Conservation (phyloP, 2,113 vertebrate genomes). For the Limanda limanda region DNA sequence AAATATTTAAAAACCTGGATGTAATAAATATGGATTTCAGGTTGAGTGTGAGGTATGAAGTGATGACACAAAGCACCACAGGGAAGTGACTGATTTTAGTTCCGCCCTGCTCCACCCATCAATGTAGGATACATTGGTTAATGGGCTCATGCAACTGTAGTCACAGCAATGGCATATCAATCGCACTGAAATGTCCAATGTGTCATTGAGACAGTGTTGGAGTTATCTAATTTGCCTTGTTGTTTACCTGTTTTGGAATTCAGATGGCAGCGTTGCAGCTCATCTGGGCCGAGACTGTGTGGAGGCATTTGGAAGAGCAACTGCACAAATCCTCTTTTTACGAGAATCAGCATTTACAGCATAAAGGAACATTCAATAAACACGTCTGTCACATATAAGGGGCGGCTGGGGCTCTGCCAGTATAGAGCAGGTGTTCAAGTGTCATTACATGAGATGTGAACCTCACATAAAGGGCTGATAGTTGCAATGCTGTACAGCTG, state of each 20-base stretch:
- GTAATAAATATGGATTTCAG: slow-evolving; percentile 41
- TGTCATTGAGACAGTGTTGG: slow-evolving; percentile 2
- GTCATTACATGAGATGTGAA: background rate
- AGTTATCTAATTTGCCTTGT: slow-evolving; percentile 27
- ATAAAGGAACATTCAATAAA: background rate
- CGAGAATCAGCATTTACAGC: slow-evolving; percentile 1
- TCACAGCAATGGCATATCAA: background rate
- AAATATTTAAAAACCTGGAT: slow-evolving; percentile 40
- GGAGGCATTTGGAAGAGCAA: slow-evolving; percentile 8
- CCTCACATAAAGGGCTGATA: background rate
- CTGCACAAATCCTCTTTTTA: background rate
- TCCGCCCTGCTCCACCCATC: slow-evolving; percentile 7
- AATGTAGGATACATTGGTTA: slow-evolving; percentile 6
- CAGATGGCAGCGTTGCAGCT: background rate
- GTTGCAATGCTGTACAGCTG: background rate
- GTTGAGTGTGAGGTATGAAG: slow-evolving; percentile 13
- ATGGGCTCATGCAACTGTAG: slow-evolving; percentile 7
- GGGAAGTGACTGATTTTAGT: slow-evolving; percentile 21
- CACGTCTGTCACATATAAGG: background rate
- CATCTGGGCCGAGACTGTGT: slow-evolving; percentile 7
- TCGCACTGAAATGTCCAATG: slow-evolving; percentile 27
- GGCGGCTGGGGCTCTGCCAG: background rate
- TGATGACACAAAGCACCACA: slow-evolving; percentile 27
- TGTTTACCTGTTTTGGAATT: slow-evolving; percentile 15
- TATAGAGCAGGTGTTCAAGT: background rate